Percentiles rank a stretch among this genome's conserved stretches.
Conservation (phyloP, 2,888 invertebrate genomes). For the Buathra laborator region DNA sequence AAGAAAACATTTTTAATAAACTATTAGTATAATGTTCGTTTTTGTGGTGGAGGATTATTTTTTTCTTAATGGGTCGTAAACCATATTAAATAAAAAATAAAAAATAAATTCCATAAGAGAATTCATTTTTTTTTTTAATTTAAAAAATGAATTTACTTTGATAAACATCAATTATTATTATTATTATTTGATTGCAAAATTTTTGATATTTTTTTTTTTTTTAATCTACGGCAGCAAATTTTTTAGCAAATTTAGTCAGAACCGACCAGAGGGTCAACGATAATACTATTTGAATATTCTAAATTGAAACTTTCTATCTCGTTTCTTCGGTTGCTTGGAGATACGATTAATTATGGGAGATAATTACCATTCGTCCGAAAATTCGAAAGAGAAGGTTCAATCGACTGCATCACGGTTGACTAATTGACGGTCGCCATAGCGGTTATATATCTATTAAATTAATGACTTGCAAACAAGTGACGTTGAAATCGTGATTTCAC, state of each 20-base stretch:
- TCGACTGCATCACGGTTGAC: background rate
- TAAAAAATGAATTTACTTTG: no score
- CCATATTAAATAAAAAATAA: no score
- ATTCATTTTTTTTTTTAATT: no score
- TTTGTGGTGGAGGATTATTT: no score
- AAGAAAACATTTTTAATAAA: no score
- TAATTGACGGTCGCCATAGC: background rate
- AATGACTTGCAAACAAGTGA: constrained; percentile 1
- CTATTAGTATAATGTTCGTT: no score
- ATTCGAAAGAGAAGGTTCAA: background rate
- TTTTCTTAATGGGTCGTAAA: no score
- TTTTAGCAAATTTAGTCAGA: background rate
- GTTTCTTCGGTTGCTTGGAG: background rate
- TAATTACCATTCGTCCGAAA: background rate
- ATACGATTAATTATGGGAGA: constrained; percentile 2
- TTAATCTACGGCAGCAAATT: background rate
- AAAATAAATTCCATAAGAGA: no score
- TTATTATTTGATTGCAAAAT: no score
- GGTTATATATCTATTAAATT: background rate
- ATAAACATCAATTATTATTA: no score
- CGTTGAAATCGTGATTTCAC: constrained; percentile 8
- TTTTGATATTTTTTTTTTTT: no score
- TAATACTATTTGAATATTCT: constrained; percentile 4
- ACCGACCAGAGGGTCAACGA: background rate
- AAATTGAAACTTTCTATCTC: constrained; percentile 3